Conservation (phyloP, 2,797 vertebrate genomes). For the Silurus aristotelis region DNA sequence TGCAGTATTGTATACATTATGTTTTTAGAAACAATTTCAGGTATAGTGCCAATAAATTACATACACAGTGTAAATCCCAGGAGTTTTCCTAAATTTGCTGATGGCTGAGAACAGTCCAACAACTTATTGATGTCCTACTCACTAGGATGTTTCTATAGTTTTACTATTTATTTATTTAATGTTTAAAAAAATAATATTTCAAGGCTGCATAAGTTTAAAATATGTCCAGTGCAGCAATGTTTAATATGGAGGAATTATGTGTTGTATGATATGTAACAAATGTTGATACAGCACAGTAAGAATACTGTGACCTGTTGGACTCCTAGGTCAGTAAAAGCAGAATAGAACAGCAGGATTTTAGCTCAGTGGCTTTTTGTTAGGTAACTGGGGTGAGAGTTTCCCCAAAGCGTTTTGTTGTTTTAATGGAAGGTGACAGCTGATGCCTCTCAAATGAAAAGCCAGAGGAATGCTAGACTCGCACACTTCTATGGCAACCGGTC, state of each 20-base stretch:
- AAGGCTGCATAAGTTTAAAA: background rate
- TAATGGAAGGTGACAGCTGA: conserved; percentile 38
- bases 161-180: background rate
- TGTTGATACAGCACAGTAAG: background rate
- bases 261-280: background rate
- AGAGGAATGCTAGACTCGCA: conserved; percentile 41
- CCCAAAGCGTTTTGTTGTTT: conserved; percentile 37
- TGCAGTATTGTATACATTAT: background rate
- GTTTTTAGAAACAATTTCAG: background rate
- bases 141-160: background rate
- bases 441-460: conserved; percentile 38
- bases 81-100: background rate
- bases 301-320: background rate
- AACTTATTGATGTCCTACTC: background rate
- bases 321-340: background rate
- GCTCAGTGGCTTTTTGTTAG: background rate
- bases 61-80: background rate
- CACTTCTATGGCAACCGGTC: conserved; percentile 37
- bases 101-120: background rate
- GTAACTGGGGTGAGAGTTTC: background rate
- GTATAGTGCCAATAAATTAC: background rate
- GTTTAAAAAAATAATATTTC: background rate
- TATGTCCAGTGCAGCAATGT: background rate
- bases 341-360: background rate
- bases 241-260: background rate